Base-by-base conservation (phyloP, 2,888 invertebrate genomes). In the Cheilosia urbana region DNA sequence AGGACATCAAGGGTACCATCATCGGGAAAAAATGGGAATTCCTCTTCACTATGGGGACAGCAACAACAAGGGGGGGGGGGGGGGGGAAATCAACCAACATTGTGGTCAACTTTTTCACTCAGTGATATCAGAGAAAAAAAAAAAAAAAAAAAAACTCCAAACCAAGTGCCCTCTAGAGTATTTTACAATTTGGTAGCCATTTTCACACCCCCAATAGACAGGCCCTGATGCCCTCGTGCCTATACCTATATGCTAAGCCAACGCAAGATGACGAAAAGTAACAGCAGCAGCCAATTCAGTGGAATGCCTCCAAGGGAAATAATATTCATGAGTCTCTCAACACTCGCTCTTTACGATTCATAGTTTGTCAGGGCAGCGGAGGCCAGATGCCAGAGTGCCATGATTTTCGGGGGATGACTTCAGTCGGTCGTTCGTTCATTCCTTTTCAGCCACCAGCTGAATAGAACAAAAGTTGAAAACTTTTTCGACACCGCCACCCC, bases 31-130 rank as follows among this genome's bases (percentile, higher is more conserved):
- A 42, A 42, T 37, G 21, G 65, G 27, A 60, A 65, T 62, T 30
- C 66, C 49, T 60, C 66, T 34, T 34, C 45, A 72, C 76, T 69
- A n/a, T n/a, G 68, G 60, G 55, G 60, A 55, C 5, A 27, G 37
- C 37, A 58, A 79, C 3, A 58, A 27, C 27, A 27, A 27, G 6
- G 27, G 3, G 5, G 5, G n/a, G n/a, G n/a, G n/a, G n/a, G n/a
- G n/a, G n/a, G n/a, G n/a, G n/a, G n/a, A 63, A 37, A 69, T 69
- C 7, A 30, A 30, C 30, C 30, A 90, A 90, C 88, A 89, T 89
- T 90, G 89, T 68, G 85, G 85, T 85, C 85, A 85, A 85, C 85
- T 81, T 85, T 85, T 85, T 45, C 85, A 85, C 85, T 85, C 80
- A 47, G 53, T 15, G 57, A 75, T 65, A 75, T 79, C 69, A 84